These are phyloP conservation scores for Mastomys natalensis DNA, from an alignment of 2,113 vertebrate species.

Conservation along the genomic window DNA sequence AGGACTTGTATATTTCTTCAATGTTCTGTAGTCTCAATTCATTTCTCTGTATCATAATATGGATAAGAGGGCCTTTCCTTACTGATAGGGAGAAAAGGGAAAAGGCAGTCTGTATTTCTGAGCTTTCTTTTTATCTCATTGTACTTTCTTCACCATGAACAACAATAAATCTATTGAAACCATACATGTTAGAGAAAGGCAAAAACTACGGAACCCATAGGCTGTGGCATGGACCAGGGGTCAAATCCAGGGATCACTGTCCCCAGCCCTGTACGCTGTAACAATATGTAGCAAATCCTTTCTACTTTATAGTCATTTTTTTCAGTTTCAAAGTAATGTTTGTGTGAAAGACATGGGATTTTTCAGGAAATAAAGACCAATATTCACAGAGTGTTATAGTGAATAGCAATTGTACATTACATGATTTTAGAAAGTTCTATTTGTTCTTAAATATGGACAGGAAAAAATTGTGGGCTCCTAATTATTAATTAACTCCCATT, in stretches of 20 bases:
- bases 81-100: background rate
- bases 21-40: background rate
- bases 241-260: background rate
- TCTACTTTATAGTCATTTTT: background rate
- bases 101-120: slow-evolving; percentile 7
- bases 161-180: background rate
- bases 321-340: slow-evolving; percentile 22
- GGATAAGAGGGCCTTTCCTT: background rate
- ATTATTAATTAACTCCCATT: slow-evolving; percentile 44
- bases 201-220: background rate
- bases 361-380: background rate
- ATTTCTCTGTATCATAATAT: background rate
- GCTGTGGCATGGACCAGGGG: background rate
- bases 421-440: slow-evolving; percentile 17
- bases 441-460: slow-evolving; percentile 50
- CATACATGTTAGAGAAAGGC: background rate
- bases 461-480: background rate
- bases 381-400: background rate
- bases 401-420: background rate
- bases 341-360: background rate
- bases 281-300: background rate
- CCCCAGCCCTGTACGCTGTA: background rate
- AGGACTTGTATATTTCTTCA: background rate
- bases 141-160: background rate
- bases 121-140: background rate